These are phyloP conservation scores for Lycaon pictus DNA, from an alignment of 2,113 vertebrate species.

Conservation along the genomic window DNA sequence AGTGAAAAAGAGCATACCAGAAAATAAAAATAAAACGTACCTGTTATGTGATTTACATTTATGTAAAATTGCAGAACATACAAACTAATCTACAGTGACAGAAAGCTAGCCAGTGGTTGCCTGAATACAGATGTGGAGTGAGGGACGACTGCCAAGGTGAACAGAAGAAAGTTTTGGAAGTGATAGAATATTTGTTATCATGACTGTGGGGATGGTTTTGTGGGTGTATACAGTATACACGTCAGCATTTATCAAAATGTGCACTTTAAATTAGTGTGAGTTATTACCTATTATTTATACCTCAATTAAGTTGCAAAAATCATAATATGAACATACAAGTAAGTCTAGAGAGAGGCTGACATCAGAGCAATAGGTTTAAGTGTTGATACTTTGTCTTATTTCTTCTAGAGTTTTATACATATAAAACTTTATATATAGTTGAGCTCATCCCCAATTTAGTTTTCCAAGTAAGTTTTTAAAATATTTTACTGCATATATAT, in stretches of 20 bases:
- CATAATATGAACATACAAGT: neutral
- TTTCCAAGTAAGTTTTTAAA: neutral
- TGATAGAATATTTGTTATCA: neutral
- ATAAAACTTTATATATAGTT: neutral
- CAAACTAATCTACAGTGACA: neutral
- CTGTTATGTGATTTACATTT: too few species aligned
- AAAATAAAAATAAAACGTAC: neutral
- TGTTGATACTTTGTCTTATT: neutral
- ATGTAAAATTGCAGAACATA: neutral
- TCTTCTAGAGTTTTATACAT: neutral
- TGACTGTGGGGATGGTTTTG: neutral
- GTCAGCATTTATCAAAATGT: neutral
- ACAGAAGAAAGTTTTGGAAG: too few species aligned
- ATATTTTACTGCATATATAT: neutral
- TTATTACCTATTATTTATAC: neutral
- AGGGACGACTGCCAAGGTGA: too few species aligned
- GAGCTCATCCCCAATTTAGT: neutral
- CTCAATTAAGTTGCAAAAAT: neutral
- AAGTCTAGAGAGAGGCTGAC: neutral
- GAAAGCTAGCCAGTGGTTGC: neutral
- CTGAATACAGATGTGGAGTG: neutral
- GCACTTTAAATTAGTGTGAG: neutral
- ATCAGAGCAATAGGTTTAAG: neutral
- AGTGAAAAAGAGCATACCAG: neutral
- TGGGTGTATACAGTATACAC: neutral